Percentiles rank a stretch among this genome's conserved stretches.
phyloP scores from a whole-genome alignment of 2,113 vertebrate species.

The Tragelaphus imberbis region DNA sequence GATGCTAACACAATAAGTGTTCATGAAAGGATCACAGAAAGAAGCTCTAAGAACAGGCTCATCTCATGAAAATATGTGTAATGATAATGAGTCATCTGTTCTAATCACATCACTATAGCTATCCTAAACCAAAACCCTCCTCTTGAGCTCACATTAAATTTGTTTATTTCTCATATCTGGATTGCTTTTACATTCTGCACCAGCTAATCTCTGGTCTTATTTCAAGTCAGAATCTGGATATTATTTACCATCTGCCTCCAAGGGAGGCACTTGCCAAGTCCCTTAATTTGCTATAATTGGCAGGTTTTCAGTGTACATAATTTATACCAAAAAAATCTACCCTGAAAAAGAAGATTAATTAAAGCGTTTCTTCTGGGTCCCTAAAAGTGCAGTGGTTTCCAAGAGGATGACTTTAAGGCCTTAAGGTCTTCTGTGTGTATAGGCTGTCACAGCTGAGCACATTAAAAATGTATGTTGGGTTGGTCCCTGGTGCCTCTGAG shows the following conservation, averaged over 20 bases:
- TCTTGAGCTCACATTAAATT: constrained; percentile 71
- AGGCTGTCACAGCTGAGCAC: constrained; percentile 82
- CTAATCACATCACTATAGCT: constrained; percentile 66
- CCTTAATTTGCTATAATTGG: constrained; percentile 87
- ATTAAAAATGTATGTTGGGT: constrained; percentile 85
- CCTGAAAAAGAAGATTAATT: constrained; percentile 84
- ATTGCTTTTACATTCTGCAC: constrained; percentile 77
- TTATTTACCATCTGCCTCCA: constrained; percentile 88
- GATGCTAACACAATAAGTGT: constrained; percentile 42
- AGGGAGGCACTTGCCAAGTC: constrained; percentile 83
- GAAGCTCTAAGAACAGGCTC: constrained; percentile 57
- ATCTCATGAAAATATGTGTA: constrained; percentile 53
- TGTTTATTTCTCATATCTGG: constrained; percentile 81
- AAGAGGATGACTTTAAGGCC: constrained; percentile 80
- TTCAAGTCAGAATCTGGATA: constrained; percentile 85
- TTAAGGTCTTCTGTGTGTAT: constrained; percentile 80
- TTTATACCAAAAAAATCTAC: constrained; percentile 80
- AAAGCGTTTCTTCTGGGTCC: constrained; percentile 81
- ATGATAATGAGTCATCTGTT: constrained; percentile 74
- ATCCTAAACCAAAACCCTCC: constrained; percentile 59
- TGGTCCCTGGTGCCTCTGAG: constrained; percentile 77
- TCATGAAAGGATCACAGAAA: constrained; percentile 56
- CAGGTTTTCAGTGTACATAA: constrained; percentile 88
- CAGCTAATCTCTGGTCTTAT: constrained; percentile 82
- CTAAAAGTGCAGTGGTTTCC: constrained; percentile 78